Percentiles rank a stretch among this genome's conserved stretches.
These are phyloP conservation scores for Helicoverpa armigera DNA, from an alignment of 1,140 invertebrate species.

Conservation along the genomic window DNA sequence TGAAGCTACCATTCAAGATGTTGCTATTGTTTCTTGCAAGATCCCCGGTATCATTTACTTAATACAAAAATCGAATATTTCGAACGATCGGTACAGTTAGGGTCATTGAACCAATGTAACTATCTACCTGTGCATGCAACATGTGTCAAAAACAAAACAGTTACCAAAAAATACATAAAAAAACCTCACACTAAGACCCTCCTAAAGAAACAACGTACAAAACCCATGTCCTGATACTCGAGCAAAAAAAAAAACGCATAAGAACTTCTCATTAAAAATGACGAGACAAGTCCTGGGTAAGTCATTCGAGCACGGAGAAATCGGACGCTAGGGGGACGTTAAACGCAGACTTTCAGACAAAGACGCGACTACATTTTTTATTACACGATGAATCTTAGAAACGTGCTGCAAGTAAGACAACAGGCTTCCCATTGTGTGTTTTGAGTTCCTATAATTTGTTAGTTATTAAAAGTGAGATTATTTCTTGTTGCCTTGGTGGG, in stretches of 20 bases:
- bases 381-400: conserved; percentile 49
- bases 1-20: no score
- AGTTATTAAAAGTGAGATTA: neutral
- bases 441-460: neutral
- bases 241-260: neutral
- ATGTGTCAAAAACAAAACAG: no score
- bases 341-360: conserved; percentile 42
- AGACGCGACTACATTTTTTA: conserved; percentile 52
- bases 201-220: neutral
- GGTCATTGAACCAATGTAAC: no score
- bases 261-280: conserved; percentile 55
- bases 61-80: no score
- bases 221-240: conserved; percentile 24
- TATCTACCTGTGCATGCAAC: no score
- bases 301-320: conserved; percentile 46
- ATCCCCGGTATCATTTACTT: no score
- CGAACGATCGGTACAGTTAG: no score
- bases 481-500: no score
- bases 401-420: conserved; percentile 30
- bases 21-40: no score
- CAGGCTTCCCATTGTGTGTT: neutral
- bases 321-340: conserved; percentile 50
- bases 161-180: neutral
- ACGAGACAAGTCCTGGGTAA: conserved; percentile 21
- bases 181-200: neutral